Evolutionary conservation across 2,113 vertebrate genomes (phyloP).

Genomic region (Ptyas mucosa): DNA sequence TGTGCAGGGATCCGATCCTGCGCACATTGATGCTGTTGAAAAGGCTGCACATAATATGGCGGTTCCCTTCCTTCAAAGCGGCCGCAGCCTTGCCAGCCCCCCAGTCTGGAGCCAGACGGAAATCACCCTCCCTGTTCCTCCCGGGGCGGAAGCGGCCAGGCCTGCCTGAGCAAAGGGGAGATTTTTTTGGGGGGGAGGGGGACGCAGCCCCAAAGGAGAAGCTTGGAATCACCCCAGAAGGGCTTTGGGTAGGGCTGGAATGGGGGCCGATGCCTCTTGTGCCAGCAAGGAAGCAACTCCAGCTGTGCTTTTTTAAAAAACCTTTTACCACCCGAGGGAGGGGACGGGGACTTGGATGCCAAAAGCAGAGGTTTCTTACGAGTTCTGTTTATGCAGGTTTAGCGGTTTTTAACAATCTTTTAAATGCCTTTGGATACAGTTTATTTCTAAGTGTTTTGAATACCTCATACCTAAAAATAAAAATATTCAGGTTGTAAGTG

Average conservation of each 20-base stretch:
- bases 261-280: fast-evolving
- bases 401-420: slow-evolving; percentile 47
- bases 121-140: not conserved
- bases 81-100: not conserved
- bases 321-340: slow-evolving; percentile 43
- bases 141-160: not conserved
- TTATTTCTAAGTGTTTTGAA: slow-evolving; percentile 67
- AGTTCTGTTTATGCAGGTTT: slow-evolving; percentile 20
- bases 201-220: not conserved
- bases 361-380: slow-evolving; percentile 40
- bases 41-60: not conserved
- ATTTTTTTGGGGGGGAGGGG: not conserved
- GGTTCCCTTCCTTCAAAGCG: not conserved
- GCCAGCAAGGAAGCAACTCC: slow-evolving; percentile 45
- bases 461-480: slow-evolving; percentile 60
- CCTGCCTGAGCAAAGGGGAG: not conserved
- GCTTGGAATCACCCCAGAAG: not conserved
- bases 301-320: slow-evolving; percentile 42
- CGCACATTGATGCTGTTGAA: slow-evolving; percentile 25
- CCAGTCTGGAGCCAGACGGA: not conserved
- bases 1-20: slow-evolving; percentile 44
- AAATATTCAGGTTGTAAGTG: slow-evolving; percentile 41
- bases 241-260: not conserved
- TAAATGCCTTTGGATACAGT: slow-evolving; percentile 59
- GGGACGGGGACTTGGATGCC: slow-evolving; percentile 38